A percentile compares a stretch with the other conserved stretches of the same genome.
These are phyloP conservation scores for Ichneumon xanthorius DNA, from an alignment of 2,888 invertebrate genomes.

Conservation along the genomic window DNA sequence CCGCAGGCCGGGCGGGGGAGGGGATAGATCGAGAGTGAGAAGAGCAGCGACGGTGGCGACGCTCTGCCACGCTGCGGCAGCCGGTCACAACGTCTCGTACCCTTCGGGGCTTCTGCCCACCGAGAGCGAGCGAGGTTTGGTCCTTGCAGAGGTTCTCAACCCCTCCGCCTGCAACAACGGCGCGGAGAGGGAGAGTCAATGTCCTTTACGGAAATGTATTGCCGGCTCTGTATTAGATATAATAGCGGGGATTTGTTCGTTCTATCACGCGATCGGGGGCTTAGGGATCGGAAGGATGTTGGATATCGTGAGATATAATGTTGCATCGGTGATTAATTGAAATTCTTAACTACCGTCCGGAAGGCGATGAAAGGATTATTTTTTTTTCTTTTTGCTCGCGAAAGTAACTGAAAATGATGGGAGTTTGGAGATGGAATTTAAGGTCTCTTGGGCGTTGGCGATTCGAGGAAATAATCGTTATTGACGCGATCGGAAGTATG, in stretches of 20 bases:
- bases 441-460: no score
- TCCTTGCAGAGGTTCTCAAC: conserved; percentile 74
- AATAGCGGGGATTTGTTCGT: background rate
- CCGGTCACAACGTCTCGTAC: conserved; percentile 65
- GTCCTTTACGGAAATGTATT: conserved; percentile 53
- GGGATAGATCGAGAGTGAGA: conserved; percentile 26
- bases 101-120: conserved; percentile 65
- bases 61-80: conserved; percentile 57
- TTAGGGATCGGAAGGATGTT: background rate
- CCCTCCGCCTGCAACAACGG: background rate
- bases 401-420: no score
- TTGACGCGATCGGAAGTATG: no score
- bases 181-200: conserved; percentile 54
- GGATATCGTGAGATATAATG: background rate
- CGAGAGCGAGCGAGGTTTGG: conserved; percentile 40
- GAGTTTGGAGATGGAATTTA: no score
- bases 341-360: background rate
- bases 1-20: conserved; percentile 10
- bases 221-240: conserved; percentile 5
- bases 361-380: background rate
- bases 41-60: conserved; percentile 64
- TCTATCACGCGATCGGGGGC: background rate
- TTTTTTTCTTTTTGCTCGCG: background rate
- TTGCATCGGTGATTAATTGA: background rate
- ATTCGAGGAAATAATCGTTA: no score